Percentiles rank a stretch among this genome's conserved stretches.
Conservation (phyloP, 2,797 vertebrate genomes). For the Acipenser ruthenus region DNA sequence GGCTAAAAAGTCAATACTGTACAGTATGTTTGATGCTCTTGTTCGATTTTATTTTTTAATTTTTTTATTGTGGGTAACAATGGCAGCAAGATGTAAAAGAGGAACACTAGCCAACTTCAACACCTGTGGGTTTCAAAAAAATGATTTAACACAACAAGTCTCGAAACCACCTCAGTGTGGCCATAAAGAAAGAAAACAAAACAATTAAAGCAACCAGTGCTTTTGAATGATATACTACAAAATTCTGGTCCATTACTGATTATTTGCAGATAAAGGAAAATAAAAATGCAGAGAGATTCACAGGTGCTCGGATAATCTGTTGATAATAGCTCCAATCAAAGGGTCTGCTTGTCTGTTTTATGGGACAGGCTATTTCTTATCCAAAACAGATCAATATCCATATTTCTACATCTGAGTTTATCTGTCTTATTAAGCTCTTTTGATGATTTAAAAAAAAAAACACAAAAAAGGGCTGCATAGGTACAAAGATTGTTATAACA, state of each 20-base stretch:
- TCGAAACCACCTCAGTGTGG: conserved; percentile 32
- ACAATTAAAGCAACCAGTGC: conserved; percentile 51
- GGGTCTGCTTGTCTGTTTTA: conserved; percentile 33
- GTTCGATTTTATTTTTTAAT: not conserved
- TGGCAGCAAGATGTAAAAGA: conserved; percentile 31
- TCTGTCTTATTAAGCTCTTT: conserved; percentile 42
- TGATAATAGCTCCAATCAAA: conserved; percentile 43
- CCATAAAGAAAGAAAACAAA: conserved; percentile 37
- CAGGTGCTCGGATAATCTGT: conserved; percentile 51
- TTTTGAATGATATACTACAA: conserved; percentile 52
- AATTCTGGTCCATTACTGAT: conserved; percentile 56
- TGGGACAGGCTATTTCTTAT: conserved; percentile 24
- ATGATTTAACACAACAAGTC: conserved; percentile 18
- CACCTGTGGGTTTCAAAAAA: conserved; percentile 56
- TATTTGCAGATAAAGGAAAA: conserved; percentile 40
- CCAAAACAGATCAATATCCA: conserved; percentile 39
- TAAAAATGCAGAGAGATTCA: conserved; percentile 47
- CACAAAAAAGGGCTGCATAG: no score
- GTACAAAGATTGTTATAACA: no score
- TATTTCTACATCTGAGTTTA: conserved; percentile 38
- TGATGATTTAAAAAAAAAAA: no score
- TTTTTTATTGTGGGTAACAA: not conserved
- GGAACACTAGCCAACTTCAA: conserved; percentile 31
- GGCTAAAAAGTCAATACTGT: no score
- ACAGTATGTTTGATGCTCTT: conserved; percentile 2